Evolutionary conservation across 2,113 vertebrate genomes (phyloP).

Genomic region (Epinephelus cyanopodus): DNA sequence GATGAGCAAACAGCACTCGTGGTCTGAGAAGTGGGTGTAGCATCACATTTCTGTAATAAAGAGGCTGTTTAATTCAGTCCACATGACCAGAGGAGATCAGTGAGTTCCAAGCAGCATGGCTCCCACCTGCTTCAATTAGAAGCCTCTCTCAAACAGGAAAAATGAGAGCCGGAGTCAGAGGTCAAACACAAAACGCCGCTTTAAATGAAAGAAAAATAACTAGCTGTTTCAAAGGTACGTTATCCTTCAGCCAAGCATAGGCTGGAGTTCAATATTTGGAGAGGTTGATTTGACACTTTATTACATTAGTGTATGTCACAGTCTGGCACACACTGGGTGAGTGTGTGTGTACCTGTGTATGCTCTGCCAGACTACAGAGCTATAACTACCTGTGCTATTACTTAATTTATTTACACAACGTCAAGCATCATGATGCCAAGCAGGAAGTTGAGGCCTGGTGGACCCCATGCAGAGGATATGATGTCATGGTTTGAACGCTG

Average conservation of each 20-base stretch:
- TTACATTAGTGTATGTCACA: conserved; percentile 66
- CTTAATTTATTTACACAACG: conserved; percentile 72
- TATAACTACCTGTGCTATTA: conserved; percentile 61
- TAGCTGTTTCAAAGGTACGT: conserved; percentile 37
- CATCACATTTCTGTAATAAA: conserved; percentile 26
- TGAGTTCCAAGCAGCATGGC: conserved; percentile 11
- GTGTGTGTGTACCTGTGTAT: conserved; percentile 19
- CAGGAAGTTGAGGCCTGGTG: conserved; percentile 59
- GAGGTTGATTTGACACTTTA: conserved; percentile 63
- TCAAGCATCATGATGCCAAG: conserved; percentile 58
- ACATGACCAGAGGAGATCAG: conserved; percentile 33
- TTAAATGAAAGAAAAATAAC: conserved; percentile 53
- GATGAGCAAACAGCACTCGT: not conserved
- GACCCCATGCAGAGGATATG: conserved; percentile 66
- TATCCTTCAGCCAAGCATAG: conserved; percentile 42
- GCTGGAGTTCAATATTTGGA: conserved; percentile 46
- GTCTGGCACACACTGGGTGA: conserved; percentile 28
- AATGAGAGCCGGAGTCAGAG: conserved; percentile 36
- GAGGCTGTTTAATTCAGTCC: conserved; percentile 45
- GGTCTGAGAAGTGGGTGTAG: not conserved
- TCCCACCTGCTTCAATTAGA: conserved; percentile 53
- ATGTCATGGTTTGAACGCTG: conserved; percentile 67
- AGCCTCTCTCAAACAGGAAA: conserved; percentile 40
- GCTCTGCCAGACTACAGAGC: conserved; percentile 13
- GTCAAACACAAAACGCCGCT: conserved; percentile 54